Base-by-base conservation (phyloP, 2,113 vertebrate species). In the Jaculus jaculus region DNA sequence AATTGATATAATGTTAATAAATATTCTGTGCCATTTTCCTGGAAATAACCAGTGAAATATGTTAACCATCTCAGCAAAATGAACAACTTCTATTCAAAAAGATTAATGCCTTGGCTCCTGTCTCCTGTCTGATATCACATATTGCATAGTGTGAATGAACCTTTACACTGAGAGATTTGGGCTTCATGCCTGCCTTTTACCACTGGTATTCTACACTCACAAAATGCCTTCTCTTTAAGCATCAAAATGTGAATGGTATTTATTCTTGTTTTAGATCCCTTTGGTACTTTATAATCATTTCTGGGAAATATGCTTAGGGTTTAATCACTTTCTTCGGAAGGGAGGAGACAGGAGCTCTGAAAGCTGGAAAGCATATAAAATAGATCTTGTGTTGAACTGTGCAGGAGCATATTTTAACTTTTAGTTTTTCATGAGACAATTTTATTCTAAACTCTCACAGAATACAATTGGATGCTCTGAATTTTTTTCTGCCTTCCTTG, bases 331-430 rank as follows among this genome's bases (percentile, higher is more conserved):
- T n/a, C 63, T 93, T 80, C 23, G 51, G 78, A 84, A 93, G 28
- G 69, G 54, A 79, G 47, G 17, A 84, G 73, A 80, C 60, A 91
- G 82, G 66, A 66, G 34, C 39, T 84, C 15, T 42, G 21, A 77
- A 87, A 87, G 51, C 47, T 72, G 37, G 63, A 68, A 89, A 93
- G 54, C 47, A 83, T 86, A 85, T 86, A 87, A 95, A 90, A 68
- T 7, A 32, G 28, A 93, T 54, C 78, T 83, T 84, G 77, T 34
- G 28, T 61, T 80, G 42, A n/a, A n/a, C 26, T 96, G 17, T 90
- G 42, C 54, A 7, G 34, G 39, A 84, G 72, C 92, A 84, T 87
- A 94, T 85, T 92, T 96, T 93, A 95, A 86, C 37, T 86, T 94
- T 83, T 78, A 63, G 68, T 32, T 39, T 78, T 88, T 85, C 60